These are phyloP conservation scores for Helicoverpa assulta DNA, from an alignment of 2,888 invertebrate genomes.

Conservation along the genomic window DNA sequence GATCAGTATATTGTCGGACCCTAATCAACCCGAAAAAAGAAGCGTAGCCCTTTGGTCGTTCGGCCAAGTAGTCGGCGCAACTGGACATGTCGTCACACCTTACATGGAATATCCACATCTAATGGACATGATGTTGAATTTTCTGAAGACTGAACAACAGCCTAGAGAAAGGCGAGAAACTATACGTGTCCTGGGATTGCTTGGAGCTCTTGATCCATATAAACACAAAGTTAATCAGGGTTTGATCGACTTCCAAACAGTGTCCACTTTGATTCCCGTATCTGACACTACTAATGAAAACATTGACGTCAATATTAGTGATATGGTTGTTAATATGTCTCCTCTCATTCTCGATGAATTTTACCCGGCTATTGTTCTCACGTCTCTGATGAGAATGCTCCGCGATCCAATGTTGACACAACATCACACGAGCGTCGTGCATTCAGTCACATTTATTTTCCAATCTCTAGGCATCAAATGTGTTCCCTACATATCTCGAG, in stretches of 20 bases:
- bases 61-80: conserved; percentile 98
- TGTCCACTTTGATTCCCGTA: conserved; percentile 94
- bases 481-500: conserved; percentile 97
- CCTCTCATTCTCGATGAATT: conserved; percentile 97
- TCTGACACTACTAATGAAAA: conserved; percentile 92
- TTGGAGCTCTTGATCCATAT: conserved; percentile 99
- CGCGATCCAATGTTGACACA: conserved; percentile 97
- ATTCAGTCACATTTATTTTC: conserved; percentile 99
- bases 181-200: conserved; percentile 97
- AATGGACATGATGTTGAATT: conserved; percentile 97
- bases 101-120: conserved; percentile 98
- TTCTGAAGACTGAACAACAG: conserved; percentile 98
- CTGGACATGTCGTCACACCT: conserved; percentile 98
- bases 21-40: conserved; percentile 97
- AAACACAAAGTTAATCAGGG: conserved; percentile 99
- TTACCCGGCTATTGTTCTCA: conserved; percentile 99
- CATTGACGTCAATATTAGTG: conserved; percentile 93
- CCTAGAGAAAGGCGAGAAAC: conserved; percentile 96
- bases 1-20: conserved; percentile 98
- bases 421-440: conserved; percentile 98
- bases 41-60: conserved; percentile 98
- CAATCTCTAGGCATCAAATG: conserved; percentile 98
- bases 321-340: conserved; percentile 98
- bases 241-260: conserved; percentile 95
- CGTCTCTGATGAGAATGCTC: conserved; percentile 98